Conservation (phyloP, 2,888 invertebrate species). For the Coenonympha arcania region DNA sequence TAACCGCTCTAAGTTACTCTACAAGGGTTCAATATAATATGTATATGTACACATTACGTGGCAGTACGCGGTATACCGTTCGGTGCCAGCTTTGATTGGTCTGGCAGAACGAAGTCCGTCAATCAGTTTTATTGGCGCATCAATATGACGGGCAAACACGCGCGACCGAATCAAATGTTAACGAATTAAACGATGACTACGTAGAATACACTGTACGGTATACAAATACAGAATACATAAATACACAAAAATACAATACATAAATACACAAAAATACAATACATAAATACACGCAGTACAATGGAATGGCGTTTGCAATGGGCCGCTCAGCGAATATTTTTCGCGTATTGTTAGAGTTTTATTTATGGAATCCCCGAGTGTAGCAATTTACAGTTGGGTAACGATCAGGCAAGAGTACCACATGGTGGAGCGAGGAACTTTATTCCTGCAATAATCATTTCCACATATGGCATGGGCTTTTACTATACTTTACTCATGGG, state of each 20-base stretch:
- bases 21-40: too few relatives aligned
- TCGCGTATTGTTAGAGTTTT: conserved; percentile 26
- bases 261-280: too few relatives aligned
- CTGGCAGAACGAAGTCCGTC: background rate
- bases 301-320: conserved; percentile 18
- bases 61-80: too few relatives aligned
- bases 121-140: conserved; percentile 3
- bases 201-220: background rate
- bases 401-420: too few relatives aligned
- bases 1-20: too few relatives aligned
- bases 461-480: too few relatives aligned
- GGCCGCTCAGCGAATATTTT: conserved; percentile 23
- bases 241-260: too few relatives aligned
- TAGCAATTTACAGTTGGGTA: background rate
- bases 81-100: background rate
- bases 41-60: too few relatives aligned
- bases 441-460: too few relatives aligned
- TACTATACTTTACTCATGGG: too few relatives aligned
- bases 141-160: conserved; percentile 5
- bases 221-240: too few relatives aligned
- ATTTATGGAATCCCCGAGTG: conserved; percentile 15
- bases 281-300: conserved; percentile 16
- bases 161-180: conserved; percentile 6
- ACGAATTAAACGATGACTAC: conserved; percentile 11
- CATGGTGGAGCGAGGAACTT: too few relatives aligned